A percentile compares a stretch with the other conserved stretches of the same genome.
phyloP scores from a whole-genome alignment of 2,113 vertebrate species.

The Albula goreensis region DNA sequence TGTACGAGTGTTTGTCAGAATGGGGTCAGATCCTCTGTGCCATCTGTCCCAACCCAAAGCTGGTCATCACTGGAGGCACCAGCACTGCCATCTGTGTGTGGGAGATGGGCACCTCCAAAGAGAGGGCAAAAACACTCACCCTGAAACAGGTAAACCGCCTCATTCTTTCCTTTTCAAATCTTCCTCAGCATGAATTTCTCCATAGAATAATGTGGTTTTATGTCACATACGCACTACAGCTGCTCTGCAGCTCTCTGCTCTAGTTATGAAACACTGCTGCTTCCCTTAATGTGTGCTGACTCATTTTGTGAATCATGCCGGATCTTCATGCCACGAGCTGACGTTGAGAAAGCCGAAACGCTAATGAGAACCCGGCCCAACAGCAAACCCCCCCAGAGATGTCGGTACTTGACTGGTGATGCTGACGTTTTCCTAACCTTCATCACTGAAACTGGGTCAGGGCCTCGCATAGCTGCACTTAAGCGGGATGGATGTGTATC shows the following conservation, averaged over 20 bases:
- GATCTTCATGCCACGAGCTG: neutral
- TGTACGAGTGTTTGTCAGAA: constrained; percentile 93
- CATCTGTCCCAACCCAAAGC: constrained; percentile 91
- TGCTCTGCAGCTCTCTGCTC: neutral
- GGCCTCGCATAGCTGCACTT: neutral
- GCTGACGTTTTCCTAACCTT: neutral
- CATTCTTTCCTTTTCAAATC: neutral
- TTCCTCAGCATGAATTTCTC: neutral
- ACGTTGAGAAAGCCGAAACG: neutral
- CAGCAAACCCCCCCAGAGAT: neutral
- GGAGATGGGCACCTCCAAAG: constrained; percentile 92
- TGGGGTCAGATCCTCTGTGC: constrained; percentile 96
- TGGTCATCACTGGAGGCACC: constrained; percentile 89
- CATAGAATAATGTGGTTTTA: neutral
- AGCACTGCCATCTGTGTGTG: constrained; percentile 95
- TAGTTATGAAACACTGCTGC: neutral
- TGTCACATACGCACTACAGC: neutral
- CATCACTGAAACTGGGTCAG: neutral
- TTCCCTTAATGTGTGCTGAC: neutral
- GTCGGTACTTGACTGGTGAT: neutral
- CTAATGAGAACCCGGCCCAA: neutral
- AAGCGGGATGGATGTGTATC: neutral
- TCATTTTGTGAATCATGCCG: neutral
- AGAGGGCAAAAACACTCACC: constrained; percentile 84
- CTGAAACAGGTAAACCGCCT: constrained; percentile 87